Percentiles rank a stretch among this genome's conserved stretches.
phyloP scores from a whole-genome alignment of 2,113 vertebrate species.

The Oenanthe oenanthe region DNA sequence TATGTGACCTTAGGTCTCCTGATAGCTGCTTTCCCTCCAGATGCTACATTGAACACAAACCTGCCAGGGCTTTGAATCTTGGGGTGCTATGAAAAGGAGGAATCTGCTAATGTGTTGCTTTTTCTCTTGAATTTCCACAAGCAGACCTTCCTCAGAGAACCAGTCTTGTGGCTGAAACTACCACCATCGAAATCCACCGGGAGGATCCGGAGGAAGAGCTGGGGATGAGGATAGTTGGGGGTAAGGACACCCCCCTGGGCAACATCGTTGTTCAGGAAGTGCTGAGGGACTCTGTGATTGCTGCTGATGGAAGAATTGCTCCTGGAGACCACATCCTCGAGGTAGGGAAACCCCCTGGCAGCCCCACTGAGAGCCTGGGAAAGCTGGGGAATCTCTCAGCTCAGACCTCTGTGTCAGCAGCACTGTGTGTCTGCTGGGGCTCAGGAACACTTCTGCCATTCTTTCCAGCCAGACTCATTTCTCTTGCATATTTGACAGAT shows the following conservation, averaged over 20 bases:
- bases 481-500: not conserved
- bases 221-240: constrained; percentile 89
- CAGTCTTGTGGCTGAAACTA: constrained; percentile 88
- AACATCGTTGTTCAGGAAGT: constrained; percentile 92
- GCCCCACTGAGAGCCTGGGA: not conserved
- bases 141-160: constrained; percentile 83
- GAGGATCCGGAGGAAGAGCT: constrained; percentile 85
- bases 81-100: not conserved
- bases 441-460: not conserved
- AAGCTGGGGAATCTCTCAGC: not conserved
- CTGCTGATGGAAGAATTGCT: constrained; percentile 85
- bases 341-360: constrained; percentile 64
- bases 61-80: not conserved
- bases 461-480: not conserved
- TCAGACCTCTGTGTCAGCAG: not conserved
- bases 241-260: constrained; percentile 90
- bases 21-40: not conserved
- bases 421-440: not conserved
- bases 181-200: constrained; percentile 82
- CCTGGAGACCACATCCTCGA: constrained; percentile 93
- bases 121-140: not conserved
- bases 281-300: constrained; percentile 80
- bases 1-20: not conserved
- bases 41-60: not conserved
- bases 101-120: not conserved